A percentile compares a stretch with the other conserved stretches of the same genome.
Conservation (phyloP, 2,888 invertebrate species). For the Athalia rosae region DNA sequence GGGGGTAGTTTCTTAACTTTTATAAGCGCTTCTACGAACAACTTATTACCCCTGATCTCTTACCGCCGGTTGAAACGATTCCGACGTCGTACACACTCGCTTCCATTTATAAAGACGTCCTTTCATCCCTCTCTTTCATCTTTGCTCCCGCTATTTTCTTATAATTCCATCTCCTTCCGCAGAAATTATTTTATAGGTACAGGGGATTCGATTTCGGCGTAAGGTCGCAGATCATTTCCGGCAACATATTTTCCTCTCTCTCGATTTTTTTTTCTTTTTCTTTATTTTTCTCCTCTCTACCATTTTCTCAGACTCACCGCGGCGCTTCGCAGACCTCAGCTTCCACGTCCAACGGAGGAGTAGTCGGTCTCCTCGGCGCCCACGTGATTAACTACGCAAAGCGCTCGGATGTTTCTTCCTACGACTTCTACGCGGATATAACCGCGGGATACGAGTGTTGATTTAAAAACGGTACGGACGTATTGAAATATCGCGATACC, state of each 20-base stretch:
- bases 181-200: too few species aligned
- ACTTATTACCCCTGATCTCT: constrained; percentile 46
- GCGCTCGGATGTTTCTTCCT: background rate
- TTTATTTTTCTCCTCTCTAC: too few species aligned
- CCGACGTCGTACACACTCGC: background rate
- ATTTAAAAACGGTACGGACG: constrained; percentile 35
- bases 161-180: too few species aligned
- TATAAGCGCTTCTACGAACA: constrained; percentile 54
- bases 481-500: constrained; percentile 31
- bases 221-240: too few species aligned
- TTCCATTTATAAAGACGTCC: background rate
- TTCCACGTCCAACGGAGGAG: too few species aligned
- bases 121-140: constrained; percentile 20
- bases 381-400: background rate
- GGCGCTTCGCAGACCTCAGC: too few species aligned
- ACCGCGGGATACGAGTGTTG: constrained; percentile 29
- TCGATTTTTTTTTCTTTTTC: too few species aligned
- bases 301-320: too few species aligned
- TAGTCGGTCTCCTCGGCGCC: constrained; percentile 17
- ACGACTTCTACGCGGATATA: background rate
- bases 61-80: background rate
- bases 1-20: constrained; percentile 57
- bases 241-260: too few species aligned
- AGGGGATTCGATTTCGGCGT: too few species aligned
- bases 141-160: background rate